These are phyloP conservation scores for Gymnothorax javanicus DNA, from an alignment of 2,797 vertebrate genomes.

Conservation along the genomic window DNA sequence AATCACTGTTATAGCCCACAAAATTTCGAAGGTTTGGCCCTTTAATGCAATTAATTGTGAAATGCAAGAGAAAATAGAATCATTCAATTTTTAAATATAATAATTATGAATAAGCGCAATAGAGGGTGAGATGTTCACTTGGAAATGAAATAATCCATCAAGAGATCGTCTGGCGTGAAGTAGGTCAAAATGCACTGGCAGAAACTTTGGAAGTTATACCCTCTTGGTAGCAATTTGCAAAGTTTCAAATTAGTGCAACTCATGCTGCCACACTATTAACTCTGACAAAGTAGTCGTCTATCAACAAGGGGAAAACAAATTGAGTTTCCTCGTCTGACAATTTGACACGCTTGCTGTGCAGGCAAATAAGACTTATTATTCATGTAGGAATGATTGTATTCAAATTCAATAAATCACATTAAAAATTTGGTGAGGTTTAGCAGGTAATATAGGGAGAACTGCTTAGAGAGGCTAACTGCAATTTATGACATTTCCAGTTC, in stretches of 20 bases:
- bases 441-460: slow-evolving; percentile 36
- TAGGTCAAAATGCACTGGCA: background rate
- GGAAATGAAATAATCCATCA: background rate
- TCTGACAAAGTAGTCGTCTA: slow-evolving; percentile 23
- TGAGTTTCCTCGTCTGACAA: slow-evolving; percentile 30
- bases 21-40: background rate
- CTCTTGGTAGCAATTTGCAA: slow-evolving; percentile 1
- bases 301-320: slow-evolving; percentile 17
- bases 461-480: slow-evolving; percentile 40
- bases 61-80: background rate
- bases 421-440: slow-evolving; percentile 11
- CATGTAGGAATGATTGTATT: slow-evolving; percentile 36
- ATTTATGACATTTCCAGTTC: slow-evolving; percentile 38
- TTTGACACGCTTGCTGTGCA: slow-evolving; percentile 38
- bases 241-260: slow-evolving; percentile 37
- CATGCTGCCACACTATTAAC: slow-evolving; percentile 9
- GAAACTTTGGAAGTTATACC: slow-evolving; percentile 1
- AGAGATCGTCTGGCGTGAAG: background rate
- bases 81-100: background rate
- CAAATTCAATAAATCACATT: slow-evolving; percentile 42
- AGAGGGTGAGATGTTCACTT: background rate
- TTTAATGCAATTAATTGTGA: background rate
- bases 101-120: background rate
- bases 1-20: background rate
- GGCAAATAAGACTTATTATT: slow-evolving; percentile 28